phyloP scores from a whole-genome alignment of 1,140 invertebrate genomes.

The Papilio polytes region DNA sequence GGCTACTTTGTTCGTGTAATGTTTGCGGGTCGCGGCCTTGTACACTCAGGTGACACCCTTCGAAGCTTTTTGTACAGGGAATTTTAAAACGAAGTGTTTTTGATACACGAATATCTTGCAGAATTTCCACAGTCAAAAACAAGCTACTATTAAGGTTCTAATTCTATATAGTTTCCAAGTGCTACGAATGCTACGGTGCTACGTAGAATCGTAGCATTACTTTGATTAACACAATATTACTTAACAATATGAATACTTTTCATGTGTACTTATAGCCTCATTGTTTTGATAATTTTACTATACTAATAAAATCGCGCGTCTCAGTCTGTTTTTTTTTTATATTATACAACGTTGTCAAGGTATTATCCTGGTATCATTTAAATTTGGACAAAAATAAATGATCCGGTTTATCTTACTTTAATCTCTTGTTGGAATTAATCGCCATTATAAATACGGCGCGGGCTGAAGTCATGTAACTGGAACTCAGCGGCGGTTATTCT shows the following conservation, averaged over 20 bases:
- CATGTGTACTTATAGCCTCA: too few species aligned
- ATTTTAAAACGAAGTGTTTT: not conserved
- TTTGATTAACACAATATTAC: not conserved
- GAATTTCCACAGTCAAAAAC: not conserved
- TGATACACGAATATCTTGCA: not conserved
- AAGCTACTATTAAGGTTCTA: not conserved
- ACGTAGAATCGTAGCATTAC: not conserved
- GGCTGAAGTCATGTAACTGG: slow-evolving; percentile 21
- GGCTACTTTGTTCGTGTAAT: slow-evolving; percentile 37
- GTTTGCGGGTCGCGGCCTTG: slow-evolving; percentile 39
- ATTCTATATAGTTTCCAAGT: not conserved
- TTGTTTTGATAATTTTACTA: not conserved
- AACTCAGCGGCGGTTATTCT: slow-evolving; percentile 1
- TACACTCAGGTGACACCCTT: slow-evolving; percentile 35
- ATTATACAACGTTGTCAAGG: not conserved
- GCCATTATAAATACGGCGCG: slow-evolving; percentile 26
- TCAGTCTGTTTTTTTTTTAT: not conserved
- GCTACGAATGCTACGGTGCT: slow-evolving; percentile 17
- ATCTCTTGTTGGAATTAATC: slow-evolving; percentile 29
- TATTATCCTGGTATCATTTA: slow-evolving; percentile 4
- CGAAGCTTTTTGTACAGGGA: slow-evolving; percentile 11
- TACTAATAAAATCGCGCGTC: not conserved
- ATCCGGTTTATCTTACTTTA: slow-evolving; percentile 18
- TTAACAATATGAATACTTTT: not conserved
- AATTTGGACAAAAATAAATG: slow-evolving; percentile 22